Conservation (phyloP, 1,140 invertebrate genomes). For the Micrasema longulum region DNA sequence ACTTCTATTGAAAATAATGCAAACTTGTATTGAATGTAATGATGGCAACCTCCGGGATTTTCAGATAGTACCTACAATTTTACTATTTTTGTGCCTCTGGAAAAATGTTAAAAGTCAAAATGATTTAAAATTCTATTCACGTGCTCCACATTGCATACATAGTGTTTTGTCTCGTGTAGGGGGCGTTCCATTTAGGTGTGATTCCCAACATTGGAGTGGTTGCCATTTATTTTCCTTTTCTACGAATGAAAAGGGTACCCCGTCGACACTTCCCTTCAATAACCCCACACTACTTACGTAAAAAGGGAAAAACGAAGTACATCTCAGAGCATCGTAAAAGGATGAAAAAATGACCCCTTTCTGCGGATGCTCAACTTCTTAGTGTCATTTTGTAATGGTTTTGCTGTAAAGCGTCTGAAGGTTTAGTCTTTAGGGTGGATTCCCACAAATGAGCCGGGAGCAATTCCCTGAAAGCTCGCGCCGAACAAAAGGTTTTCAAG, state of each 20-base stretch:
- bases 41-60: too few species aligned
- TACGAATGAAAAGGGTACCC: conserved; percentile 39
- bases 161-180: neutral
- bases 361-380: neutral
- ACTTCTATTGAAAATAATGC: too few species aligned
- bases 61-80: too few species aligned
- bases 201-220: conserved; percentile 37
- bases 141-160: neutral
- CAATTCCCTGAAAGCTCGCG: conserved; percentile 35
- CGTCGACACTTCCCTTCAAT: conserved; percentile 35
- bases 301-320: too few species aligned
- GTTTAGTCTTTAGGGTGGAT: conserved; percentile 19
- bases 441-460: conserved; percentile 23
- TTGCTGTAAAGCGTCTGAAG: conserved; percentile 13
- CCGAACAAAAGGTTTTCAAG: conserved; percentile 35
- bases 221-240: conserved; percentile 45
- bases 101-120: too few species aligned
- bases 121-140: too few species aligned
- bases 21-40: too few species aligned
- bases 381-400: conserved; percentile 1
- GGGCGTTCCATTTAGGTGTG: conserved; percentile 14
- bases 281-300: neutral
- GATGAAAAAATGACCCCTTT: neutral
- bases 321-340: too few species aligned
- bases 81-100: too few species aligned